phyloP scores from a whole-genome alignment of 2,113 vertebrate species.

The Dendropsophus ebraccatus region DNA sequence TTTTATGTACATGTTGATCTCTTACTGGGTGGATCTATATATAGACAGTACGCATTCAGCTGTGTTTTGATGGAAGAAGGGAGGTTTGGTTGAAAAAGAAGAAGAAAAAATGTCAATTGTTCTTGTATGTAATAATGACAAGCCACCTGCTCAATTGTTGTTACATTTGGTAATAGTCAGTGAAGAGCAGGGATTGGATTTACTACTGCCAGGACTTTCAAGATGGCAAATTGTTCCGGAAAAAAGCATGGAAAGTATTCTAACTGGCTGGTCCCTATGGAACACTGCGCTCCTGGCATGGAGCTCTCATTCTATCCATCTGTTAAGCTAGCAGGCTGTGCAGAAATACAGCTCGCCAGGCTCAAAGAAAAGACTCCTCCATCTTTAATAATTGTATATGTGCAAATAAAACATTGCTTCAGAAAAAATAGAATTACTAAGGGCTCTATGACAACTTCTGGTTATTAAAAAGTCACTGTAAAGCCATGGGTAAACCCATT shows the following conservation, averaged over 20 bases:
- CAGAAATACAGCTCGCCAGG: not conserved
- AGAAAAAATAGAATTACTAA: no score
- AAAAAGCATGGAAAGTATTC: not conserved
- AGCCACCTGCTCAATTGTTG: not conserved
- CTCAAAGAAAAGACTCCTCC: not conserved
- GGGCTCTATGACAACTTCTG: no score
- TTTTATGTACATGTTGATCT: not conserved
- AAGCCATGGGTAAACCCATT: no score
- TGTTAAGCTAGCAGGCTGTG: slow-evolving; percentile 6
- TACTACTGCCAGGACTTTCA: not conserved
- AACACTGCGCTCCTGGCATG: slow-evolving; percentile 10
- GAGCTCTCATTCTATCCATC: not conserved
- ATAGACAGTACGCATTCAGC: not conserved
- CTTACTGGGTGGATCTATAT: not conserved
- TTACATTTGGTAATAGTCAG: not conserved
- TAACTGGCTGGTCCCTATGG: not conserved
- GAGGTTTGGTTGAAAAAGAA: no score
- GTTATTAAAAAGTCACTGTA: no score
- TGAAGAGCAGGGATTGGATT: not conserved
- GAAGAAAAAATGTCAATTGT: not conserved
- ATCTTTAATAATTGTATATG: not conserved
- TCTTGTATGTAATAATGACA: not conserved
- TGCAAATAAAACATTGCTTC: not conserved
- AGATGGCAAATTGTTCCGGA: not conserved
- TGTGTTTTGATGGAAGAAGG: not conserved